Percentiles rank a stretch among this genome's conserved stretches.
Evolutionary conservation across 2,797 vertebrate species (phyloP).

Genomic region (Petrocephalus sullivani): DNA sequence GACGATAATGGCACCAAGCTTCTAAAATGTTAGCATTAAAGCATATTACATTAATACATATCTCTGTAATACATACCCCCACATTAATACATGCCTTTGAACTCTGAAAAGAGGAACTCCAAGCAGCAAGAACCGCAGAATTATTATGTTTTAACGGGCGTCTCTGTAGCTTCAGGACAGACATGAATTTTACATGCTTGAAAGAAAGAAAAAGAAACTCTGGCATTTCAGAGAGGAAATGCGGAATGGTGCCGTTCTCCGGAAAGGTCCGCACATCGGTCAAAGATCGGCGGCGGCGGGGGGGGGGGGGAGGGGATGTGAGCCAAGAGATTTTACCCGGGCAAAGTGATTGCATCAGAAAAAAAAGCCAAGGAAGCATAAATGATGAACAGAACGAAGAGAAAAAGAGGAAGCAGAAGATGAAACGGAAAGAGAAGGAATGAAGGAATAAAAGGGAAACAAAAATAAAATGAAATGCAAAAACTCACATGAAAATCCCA

Average conservation of each 20-base stretch:
- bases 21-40: constrained; percentile 25
- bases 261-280: constrained; percentile 28
- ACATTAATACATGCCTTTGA: constrained; percentile 30
- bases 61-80: constrained; percentile 1
- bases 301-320: not conserved
- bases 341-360: not conserved
- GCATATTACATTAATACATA: constrained; percentile 19
- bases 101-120: constrained; percentile 3
- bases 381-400: constrained; percentile 12
- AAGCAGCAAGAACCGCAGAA: constrained; percentile 15
- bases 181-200: not conserved
- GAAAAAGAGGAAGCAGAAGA: not conserved
- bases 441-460: constrained; percentile 29
- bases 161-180: not conserved
- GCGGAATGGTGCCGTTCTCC: not conserved
- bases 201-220: not conserved
- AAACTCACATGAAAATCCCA: constrained; percentile 95
- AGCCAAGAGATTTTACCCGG: not conserved
- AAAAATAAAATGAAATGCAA: constrained; percentile 64
- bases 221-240: not conserved
- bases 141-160: constrained; percentile 17
- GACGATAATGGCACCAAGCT: constrained; percentile 24
- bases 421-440: constrained; percentile 26
- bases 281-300: not conserved
- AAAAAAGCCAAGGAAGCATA: not conserved